Base-by-base conservation (phyloP, 53 echinoderm and acorn worm genomes). In the Paracentrotus lividus region DNA sequence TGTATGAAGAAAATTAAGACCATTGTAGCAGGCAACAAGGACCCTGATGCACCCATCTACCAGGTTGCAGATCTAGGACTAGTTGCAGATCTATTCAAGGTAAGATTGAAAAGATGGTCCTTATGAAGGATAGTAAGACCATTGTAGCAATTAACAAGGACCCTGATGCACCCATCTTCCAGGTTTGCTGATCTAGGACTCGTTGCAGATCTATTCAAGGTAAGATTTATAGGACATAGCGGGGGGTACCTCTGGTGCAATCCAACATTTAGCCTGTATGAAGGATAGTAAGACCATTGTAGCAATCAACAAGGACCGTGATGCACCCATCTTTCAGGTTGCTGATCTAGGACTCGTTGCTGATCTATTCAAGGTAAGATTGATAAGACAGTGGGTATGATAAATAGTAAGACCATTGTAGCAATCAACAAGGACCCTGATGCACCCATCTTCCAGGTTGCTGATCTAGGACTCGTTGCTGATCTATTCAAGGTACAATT, bases 121-220 rank as follows among this genome's bases (percentile, higher is more conserved):
- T n/a, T 38, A 98, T 97, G 97, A 98, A 98, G 87, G 98, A 97
- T 85, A 97, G 97, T 57, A 98, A 98, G 65, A 94, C 95, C 12
- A 98, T 97, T n/a, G 98, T 97, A 14, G 97, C 96, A 51, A 98
- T 98, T 88, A 98, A 98, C 94, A 98, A 97, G 85, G 98, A 98
- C 33, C 97, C 98, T 1, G 98, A 98, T 20, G 98, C 98, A 16
- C 98, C 98, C 7, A 97, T 98, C 84, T 98, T 98, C 95, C 97
- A 98, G 91, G 98, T 98, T n/a, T 2, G 97, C 98, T 29, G 95
- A 95, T 52, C 64, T 88, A 26, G 94, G 95, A 44, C 93, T 98
- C 5, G 98, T 97, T 4, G 97, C 97, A 23, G 98, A 98, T 85
- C 94, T 97, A 15, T 98, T 98, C 87, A 97, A 98, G 96, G 97